Conservation (phyloP, 2,113 vertebrate genomes). For the Fulmarus glacialis region DNA sequence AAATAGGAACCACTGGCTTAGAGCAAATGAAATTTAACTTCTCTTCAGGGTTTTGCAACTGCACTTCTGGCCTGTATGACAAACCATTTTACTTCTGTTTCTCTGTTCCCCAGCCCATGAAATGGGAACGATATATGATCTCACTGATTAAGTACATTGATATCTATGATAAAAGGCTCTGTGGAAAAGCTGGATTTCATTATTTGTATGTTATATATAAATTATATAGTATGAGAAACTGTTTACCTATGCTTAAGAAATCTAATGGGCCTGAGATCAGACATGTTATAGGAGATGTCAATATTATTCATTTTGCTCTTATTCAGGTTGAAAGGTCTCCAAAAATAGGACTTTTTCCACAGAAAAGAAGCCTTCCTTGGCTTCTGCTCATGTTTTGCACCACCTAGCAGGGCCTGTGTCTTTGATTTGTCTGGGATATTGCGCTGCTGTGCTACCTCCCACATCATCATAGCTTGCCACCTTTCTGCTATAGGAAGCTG, state of each 20-base stretch:
- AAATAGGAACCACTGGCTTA: background rate
- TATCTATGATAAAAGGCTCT: background rate
- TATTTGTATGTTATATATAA: background rate
- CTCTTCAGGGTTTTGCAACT: background rate
- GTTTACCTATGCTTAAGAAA: background rate
- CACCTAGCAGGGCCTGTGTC: background rate
- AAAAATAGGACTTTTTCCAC: background rate
- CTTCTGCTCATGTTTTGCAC: background rate
- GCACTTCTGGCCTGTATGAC: background rate
- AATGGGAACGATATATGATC: background rate
- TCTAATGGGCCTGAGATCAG: background rate
- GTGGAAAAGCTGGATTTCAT: background rate
- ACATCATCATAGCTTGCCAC: background rate
- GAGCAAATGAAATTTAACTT: background rate
- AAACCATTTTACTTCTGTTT: background rate
- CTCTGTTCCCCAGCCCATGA: background rate
- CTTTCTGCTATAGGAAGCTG: background rate
- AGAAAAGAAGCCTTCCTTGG: background rate
- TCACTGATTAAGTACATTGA: background rate
- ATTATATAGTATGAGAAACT: background rate
- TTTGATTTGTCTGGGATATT: background rate
- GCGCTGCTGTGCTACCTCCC: background rate
- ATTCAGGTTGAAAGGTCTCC: background rate
- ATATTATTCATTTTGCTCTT: background rate
- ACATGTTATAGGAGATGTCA: background rate